Conservation (phyloP, 2,113 vertebrate genomes). For the Grammomys surdaster region DNA sequence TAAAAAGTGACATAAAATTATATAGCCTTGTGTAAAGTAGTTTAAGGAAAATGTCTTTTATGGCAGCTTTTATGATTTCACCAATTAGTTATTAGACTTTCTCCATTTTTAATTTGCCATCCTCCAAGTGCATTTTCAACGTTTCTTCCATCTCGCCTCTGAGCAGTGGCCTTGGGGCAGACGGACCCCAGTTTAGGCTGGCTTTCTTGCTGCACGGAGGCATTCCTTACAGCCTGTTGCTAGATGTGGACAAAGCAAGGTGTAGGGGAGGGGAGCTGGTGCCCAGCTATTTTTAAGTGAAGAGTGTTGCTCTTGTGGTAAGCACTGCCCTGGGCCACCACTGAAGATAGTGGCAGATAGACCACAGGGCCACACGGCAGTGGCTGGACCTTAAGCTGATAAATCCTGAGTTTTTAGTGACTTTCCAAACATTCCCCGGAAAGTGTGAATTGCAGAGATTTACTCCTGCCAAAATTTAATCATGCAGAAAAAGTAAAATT, state of each 20-base stretch:
- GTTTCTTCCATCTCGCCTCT: constrained; percentile 34
- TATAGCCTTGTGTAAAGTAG: constrained; percentile 79
- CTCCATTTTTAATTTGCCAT: constrained; percentile 79
- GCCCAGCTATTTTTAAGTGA: not conserved
- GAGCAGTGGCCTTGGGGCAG: not conserved
- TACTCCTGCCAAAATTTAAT: constrained; percentile 87
- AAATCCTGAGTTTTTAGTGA: constrained; percentile 82
- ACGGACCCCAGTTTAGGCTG: not conserved
- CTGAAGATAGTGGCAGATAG: not conserved
- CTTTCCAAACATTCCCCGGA: constrained; percentile 85
- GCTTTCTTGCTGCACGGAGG: constrained; percentile 50
- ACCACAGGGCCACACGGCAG: not conserved
- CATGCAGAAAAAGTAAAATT: constrained; percentile 87
- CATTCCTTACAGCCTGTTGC: constrained; percentile 63
- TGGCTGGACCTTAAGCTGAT: constrained; percentile 76
- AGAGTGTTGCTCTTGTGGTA: not conserved
- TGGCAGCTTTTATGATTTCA: constrained; percentile 80
- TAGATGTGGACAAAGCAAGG: constrained; percentile 52
- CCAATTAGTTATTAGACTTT: constrained; percentile 83
- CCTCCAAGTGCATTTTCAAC: not conserved
- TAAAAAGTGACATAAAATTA: constrained; percentile 85
- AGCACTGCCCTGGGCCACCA: not conserved
- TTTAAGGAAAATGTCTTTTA: constrained; percentile 83
- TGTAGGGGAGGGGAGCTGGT: constrained; percentile 34
- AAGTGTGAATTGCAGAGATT: constrained; percentile 80